phyloP scores from a whole-genome alignment of 2,888 invertebrate species.

The Hydraecia micacea region DNA sequence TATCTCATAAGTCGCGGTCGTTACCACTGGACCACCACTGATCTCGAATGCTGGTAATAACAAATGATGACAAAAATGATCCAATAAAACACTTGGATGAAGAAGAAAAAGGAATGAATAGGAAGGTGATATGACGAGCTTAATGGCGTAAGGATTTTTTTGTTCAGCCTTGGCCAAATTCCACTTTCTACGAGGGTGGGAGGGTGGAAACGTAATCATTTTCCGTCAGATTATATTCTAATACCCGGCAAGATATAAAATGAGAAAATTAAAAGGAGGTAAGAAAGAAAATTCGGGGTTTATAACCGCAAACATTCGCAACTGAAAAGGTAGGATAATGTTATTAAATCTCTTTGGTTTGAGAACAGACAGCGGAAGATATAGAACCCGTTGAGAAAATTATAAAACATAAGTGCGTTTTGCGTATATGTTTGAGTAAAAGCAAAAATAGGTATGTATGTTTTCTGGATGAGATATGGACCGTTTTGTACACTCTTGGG shows the following conservation, averaged over 20 bases:
- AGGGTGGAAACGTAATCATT: constrained; percentile 55
- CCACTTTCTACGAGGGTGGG: constrained; percentile 41
- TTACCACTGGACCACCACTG: no score
- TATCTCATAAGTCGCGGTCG: no score
- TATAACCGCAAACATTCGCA: constrained; percentile 40
- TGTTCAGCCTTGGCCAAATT: constrained; percentile 38
- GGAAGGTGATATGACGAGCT: constrained; percentile 38
- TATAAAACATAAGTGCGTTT: background rate
- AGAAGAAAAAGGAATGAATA: constrained; percentile 30
- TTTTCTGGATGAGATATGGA: background rate
- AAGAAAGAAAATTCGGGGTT: constrained; percentile 29
- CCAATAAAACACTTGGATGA: background rate
- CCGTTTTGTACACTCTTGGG: background rate
- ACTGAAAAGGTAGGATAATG: constrained; percentile 13
- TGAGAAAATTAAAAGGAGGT: constrained; percentile 49
- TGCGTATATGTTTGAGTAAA: background rate
- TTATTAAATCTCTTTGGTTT: constrained; percentile 18
- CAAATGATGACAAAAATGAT: background rate
- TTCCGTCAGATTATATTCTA: constrained; percentile 54
- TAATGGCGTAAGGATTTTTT: constrained; percentile 43
- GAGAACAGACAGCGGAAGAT: background rate
- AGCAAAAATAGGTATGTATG: background rate
- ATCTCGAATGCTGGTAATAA: background rate
- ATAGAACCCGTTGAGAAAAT: background rate
- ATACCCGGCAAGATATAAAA: constrained; percentile 52